Percentiles rank a stretch among this genome's conserved stretches.
phyloP scores from a whole-genome alignment of 53 echinoderm and acorn worm genomes.

The Zoroaster sp. region DNA sequence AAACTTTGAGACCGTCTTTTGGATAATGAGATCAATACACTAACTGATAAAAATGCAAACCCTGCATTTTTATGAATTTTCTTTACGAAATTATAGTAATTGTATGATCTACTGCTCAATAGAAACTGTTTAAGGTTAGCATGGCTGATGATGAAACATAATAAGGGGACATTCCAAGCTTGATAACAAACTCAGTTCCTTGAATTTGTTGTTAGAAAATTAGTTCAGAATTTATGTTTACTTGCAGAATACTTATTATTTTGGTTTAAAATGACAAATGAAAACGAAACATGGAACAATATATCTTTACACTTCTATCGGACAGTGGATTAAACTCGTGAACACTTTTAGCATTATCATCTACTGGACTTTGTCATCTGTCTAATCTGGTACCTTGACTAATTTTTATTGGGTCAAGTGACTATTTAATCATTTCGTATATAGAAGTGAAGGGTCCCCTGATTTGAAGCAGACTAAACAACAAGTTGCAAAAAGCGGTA shows the following conservation, averaged over 20 bases:
- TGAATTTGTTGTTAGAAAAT: not conserved
- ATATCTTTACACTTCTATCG: not conserved
- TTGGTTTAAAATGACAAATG: too few species aligned
- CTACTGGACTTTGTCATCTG: not conserved
- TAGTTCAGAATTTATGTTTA: not conserved
- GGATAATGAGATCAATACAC: too few species aligned
- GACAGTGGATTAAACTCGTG: not conserved
- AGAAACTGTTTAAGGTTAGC: too few species aligned
- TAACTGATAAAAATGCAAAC: too few species aligned
- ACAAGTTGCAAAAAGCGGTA: too few species aligned
- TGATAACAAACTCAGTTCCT: not conserved
- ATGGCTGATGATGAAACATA: not conserved
- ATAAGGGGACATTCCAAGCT: too few species aligned
- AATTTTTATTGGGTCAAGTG: not conserved
- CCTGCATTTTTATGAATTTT: too few species aligned
- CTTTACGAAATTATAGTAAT: too few species aligned
- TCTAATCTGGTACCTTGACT: not conserved
- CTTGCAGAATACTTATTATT: not conserved
- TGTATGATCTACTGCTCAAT: too few species aligned
- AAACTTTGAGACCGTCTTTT: too few species aligned
- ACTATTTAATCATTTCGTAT: not conserved
- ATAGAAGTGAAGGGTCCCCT: too few species aligned
- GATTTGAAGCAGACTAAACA: too few species aligned
- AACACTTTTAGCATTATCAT: not conserved
- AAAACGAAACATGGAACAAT: not conserved